These are phyloP conservation scores for Hyposoter dolosus DNA, from an alignment of 2,888 invertebrate species.

Conservation along the genomic window DNA sequence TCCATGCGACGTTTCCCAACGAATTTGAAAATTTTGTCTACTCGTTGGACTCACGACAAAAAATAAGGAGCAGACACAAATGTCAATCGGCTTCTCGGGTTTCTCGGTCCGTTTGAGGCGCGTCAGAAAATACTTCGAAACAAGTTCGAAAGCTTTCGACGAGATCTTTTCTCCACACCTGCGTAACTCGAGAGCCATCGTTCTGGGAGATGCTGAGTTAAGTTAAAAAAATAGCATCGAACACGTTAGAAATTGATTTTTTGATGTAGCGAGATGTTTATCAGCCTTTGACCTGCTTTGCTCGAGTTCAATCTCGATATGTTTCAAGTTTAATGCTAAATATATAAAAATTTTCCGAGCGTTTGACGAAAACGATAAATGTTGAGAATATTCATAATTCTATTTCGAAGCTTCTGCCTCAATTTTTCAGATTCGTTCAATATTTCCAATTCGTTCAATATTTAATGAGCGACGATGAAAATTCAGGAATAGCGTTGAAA, in stretches of 20 bases:
- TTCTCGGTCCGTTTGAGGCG: background rate
- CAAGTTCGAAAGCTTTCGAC: conserved; percentile 18
- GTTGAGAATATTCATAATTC: no score
- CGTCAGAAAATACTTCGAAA: background rate
- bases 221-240: background rate
- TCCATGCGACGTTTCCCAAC: background rate
- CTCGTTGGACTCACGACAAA: background rate
- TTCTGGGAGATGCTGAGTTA: conserved; percentile 2
- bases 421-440: no score
- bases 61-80: background rate
- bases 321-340: no score
- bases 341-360: no score
- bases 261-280: conserved; percentile 7
- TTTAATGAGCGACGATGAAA: no score
- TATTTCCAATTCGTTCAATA: no score
- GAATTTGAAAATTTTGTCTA: background rate
- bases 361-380: no score
- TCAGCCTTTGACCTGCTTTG: background rate
- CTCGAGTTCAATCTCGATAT: background rate
- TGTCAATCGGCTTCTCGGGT: background rate
- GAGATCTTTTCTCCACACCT: conserved; percentile 25
- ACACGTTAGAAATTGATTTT: background rate
- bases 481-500: no score
- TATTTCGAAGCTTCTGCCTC: no score
- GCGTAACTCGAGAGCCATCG: background rate